phyloP scores from a whole-genome alignment of 2,113 vertebrate species.

The Chaetops frenatus region DNA sequence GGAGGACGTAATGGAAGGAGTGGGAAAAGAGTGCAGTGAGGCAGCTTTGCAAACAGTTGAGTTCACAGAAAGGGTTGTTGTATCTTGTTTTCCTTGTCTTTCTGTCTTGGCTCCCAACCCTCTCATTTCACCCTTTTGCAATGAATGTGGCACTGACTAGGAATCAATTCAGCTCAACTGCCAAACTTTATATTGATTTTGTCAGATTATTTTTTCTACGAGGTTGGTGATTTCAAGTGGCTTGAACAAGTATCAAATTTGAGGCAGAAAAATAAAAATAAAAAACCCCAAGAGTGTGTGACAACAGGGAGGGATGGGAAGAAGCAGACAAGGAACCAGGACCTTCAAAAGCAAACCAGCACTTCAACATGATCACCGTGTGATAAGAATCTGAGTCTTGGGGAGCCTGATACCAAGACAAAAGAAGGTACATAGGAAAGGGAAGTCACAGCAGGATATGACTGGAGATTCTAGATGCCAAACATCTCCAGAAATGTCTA shows the following conservation, averaged over 20 bases:
- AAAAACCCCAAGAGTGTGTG: rapidly evolving
- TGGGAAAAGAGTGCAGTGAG: background rate
- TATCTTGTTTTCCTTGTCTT: background rate
- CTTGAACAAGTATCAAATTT: background rate
- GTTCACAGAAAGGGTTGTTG: background rate
- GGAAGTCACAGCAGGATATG: background rate
- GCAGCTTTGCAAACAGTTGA: background rate
- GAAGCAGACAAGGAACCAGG: background rate
- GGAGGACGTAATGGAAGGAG: background rate
- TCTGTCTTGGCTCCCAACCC: background rate
- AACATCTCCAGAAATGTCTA: background rate
- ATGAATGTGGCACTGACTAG: background rate
- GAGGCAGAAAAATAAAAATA: background rate
- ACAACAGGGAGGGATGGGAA: background rate
- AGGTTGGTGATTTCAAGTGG: background rate
- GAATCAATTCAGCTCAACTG: background rate
- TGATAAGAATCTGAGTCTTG: background rate
- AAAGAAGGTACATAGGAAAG: background rate
- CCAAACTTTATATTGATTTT: background rate
- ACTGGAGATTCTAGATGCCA: background rate
- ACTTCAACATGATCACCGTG: rapidly evolving
- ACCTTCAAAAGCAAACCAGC: background rate
- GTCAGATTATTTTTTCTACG: background rate
- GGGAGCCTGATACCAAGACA: background rate
- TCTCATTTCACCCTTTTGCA: background rate